These are phyloP conservation scores for Deroptyus accipitrinus DNA, from an alignment of 2,113 vertebrate genomes.

Conservation along the genomic window DNA sequence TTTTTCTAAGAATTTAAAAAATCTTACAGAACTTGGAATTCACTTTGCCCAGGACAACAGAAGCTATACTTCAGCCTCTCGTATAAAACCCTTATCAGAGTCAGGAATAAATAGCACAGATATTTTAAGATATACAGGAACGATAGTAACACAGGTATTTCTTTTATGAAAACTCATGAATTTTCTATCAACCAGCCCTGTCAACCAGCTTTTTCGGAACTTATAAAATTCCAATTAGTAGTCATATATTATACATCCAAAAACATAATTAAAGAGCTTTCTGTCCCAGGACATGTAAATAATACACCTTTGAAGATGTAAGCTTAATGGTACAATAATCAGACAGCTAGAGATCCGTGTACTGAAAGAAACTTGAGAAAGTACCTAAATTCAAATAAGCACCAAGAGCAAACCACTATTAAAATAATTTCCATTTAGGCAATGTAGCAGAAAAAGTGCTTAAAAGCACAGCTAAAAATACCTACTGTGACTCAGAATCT, in stretches of 20 bases:
- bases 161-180: background rate
- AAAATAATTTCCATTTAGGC: conserved; percentile 10
- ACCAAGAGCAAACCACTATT: background rate
- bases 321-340: background rate
- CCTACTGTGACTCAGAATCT: conserved; percentile 18
- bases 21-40: background rate
- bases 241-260: background rate
- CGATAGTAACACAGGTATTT: background rate
- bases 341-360: background rate
- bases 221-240: background rate
- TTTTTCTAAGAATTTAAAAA: background rate
- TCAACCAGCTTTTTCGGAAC: background rate
- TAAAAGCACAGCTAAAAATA: conserved; percentile 42
- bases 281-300: background rate
- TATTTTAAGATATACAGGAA: background rate
- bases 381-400: background rate
- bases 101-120: background rate
- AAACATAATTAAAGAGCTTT: background rate
- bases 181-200: background rate
- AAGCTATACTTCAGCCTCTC: background rate
- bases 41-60: background rate
- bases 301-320: background rate
- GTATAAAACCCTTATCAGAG: background rate
- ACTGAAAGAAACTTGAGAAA: background rate
- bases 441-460: background rate